A percentile compares a stretch with the other conserved stretches of the same genome.
These are phyloP conservation scores for Aplochiton taeniatus DNA, from an alignment of 2,797 vertebrate species.

Conservation along the genomic window DNA sequence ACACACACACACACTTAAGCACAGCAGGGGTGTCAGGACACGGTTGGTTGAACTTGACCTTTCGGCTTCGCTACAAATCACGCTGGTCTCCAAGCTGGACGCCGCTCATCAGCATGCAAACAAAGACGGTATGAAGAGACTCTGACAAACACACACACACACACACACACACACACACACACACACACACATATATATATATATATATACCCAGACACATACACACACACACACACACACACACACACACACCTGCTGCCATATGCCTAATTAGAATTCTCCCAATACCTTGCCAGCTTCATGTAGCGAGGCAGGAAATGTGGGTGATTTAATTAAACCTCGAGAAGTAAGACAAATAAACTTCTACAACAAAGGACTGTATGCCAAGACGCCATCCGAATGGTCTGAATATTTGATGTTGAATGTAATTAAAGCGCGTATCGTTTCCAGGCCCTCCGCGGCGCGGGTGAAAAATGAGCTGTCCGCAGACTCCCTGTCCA, in stretches of 20 bases:
- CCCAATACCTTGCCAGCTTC: not conserved
- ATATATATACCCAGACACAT: not conserved
- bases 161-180: not conserved
- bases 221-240: slow-evolving; percentile 9
- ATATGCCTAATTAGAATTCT: slow-evolving; percentile 6
- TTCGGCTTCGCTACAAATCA: slow-evolving; percentile 6
- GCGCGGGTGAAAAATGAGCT: no score
- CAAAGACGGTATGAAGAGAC: not conserved
- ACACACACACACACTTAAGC: not conserved
- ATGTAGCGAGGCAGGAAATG: no score
- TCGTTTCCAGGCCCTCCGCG: no score
- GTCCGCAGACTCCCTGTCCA: no score
- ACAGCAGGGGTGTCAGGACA: not conserved
- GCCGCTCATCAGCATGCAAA: slow-evolving; percentile 4
- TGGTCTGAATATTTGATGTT: no score
- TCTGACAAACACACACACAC: not conserved
- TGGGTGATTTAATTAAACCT: no score
- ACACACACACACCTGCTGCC: not conserved
- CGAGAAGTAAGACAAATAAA: no score
- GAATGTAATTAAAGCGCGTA: no score
- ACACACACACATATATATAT: not conserved
- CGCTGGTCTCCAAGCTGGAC: not conserved
- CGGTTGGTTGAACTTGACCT: slow-evolving; percentile 4
- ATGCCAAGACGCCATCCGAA: no score
- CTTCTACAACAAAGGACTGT: no score